These are phyloP conservation scores for Matsumyia berberina DNA, from an alignment of 2,888 invertebrate genomes.

Conservation along the genomic window DNA sequence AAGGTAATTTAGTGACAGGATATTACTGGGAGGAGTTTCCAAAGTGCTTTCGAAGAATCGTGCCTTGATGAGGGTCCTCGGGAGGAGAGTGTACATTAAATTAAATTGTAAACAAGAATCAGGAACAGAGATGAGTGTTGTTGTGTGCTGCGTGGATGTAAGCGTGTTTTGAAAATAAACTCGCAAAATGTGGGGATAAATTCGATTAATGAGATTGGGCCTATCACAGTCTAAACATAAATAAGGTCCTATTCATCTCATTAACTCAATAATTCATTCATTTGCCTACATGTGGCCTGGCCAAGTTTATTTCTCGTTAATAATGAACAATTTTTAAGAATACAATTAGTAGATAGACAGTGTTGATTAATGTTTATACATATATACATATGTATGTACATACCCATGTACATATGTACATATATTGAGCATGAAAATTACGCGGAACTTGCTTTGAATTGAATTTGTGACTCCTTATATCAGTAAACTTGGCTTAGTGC, in stretches of 20 bases:
- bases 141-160: neutral
- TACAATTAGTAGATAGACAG: too few relatives aligned
- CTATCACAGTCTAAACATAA: neutral
- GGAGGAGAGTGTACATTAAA: conserved; percentile 59
- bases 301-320: too few relatives aligned
- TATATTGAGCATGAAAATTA: too few relatives aligned
- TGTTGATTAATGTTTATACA: too few relatives aligned
- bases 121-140: neutral
- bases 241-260: neutral
- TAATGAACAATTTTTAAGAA: too few relatives aligned
- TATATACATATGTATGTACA: neutral
- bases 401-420: too few relatives aligned
- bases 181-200: conserved; percentile 33
- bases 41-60: conserved; percentile 49
- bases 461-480: too few relatives aligned
- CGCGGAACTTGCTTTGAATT: too few relatives aligned
- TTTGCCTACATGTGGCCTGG: too few relatives aligned
- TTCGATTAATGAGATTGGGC: conserved; percentile 22
- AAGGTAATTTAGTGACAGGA: conserved; percentile 74
- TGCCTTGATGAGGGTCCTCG: conserved; percentile 57
- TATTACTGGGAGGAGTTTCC: conserved; percentile 62
- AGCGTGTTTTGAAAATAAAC: conserved; percentile 4
- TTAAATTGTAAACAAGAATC: conserved; percentile 67
- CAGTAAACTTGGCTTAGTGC: too few relatives aligned
- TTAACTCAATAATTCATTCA: too few relatives aligned